These are phyloP conservation scores for Hestina assimilis DNA, from an alignment of 1,140 invertebrate genomes.

Conservation along the genomic window DNA sequence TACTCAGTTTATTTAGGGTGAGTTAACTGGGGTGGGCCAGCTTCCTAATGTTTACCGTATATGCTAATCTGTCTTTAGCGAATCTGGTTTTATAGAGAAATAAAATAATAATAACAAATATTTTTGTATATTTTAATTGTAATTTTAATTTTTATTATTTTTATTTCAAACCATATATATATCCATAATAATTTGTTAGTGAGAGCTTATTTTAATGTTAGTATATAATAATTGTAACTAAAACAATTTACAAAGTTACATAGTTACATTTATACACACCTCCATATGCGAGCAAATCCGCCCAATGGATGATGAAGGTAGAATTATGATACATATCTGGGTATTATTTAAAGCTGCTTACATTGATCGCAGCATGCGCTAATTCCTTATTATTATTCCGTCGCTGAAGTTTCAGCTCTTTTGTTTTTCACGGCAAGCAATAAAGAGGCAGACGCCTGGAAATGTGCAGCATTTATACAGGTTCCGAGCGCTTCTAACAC, in stretches of 20 bases:
- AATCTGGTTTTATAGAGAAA: background rate
- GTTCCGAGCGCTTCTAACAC: conserved; percentile 47
- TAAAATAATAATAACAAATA: background rate
- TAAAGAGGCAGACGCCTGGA: conserved; percentile 67
- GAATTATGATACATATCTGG: background rate
- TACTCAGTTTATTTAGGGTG: conserved; percentile 14
- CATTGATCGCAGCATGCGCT: conserved; percentile 35
- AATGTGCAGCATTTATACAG: conserved; percentile 73
- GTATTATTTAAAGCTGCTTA: conserved; percentile 2
- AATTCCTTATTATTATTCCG: conserved; percentile 70
- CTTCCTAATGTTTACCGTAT: conserved; percentile 1
- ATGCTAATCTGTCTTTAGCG: conserved; percentile 1
- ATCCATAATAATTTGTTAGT: no score
- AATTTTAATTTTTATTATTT: no score
- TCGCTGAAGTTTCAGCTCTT: conserved; percentile 60
- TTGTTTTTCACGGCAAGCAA: conserved; percentile 67
- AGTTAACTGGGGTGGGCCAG: conserved; percentile 10
- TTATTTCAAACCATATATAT: no score
- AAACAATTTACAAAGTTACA: no score
- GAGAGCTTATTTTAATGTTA: no score
- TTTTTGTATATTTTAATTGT: background rate
- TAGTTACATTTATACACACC: no score
- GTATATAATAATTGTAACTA: no score
- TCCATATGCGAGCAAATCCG: no score
- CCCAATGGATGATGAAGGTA: no score